Evolutionary conservation across 92 coral and sea anemone species (phyloP), one percentile per base, ranked within the genome.

Genomic region (Blastomussa wellsi): DNA sequence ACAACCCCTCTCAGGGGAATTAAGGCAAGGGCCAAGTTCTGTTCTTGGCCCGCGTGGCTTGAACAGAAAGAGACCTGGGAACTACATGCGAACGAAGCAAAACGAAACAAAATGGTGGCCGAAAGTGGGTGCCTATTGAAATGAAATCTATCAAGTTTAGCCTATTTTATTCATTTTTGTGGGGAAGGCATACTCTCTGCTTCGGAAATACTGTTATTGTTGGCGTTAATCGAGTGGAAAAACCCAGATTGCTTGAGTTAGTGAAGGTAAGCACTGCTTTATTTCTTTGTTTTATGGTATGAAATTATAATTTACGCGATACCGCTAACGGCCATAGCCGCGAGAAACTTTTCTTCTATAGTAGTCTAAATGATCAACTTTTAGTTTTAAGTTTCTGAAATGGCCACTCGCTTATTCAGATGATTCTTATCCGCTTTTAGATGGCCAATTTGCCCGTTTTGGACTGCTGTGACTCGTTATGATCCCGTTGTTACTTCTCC

Each of bases 401-500:
- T 1, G 16, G 22, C 16, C 73, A 37, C 29, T 67, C 29, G 9
- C 73, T 28, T 67, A 67, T 28, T 67, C 16, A 67, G 73, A 67
- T n/a, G n/a, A n/a, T n/a, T n/a, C n/a, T 67, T 15, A 67, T 28
- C 36, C 73, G 16, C 15, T 33, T 67, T 67, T 67, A n/a, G 72
- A 26, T 24, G 33, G 33, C 36, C 4, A 67, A 67, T n/a, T n/a
- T 24, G 72, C 33, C 33, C 35, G 35, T 67, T 67, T 29, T 67
- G 73, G 36, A 67, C 73, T 28, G 73, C 7, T 8, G 35, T 28
- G 39, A 7, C 35, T 9, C 12, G 8, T 42, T 39, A 74, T 5
- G 79, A 74, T 74, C 37, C 59, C 17, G 35, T 74, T 74, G 79
- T 44, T 74, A 74, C 78, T 69, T 69, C 44, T 36, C 74, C 74